Evolutionary conservation across 2,797 vertebrate genomes (phyloP), one percentile per base, ranked within the genome.

Genomic region (Halcyon chelicuti): DNA sequence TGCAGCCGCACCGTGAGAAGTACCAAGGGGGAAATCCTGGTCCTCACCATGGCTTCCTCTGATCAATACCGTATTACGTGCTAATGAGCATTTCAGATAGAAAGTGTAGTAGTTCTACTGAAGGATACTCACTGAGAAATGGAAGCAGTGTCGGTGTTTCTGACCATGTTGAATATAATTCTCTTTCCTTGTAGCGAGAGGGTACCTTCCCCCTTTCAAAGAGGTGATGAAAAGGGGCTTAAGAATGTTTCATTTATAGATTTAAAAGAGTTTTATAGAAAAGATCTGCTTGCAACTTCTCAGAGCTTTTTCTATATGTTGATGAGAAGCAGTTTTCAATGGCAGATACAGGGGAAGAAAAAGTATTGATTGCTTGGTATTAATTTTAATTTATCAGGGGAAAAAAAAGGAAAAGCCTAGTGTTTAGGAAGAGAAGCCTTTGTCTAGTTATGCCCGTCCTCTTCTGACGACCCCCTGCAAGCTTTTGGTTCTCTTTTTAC

Each of bases 51-150:
- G 62, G 16, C 35, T 55, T 78, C n/a, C 52, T 67, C 20, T 47
- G 16, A 26, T 25, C 63, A 33, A 1, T 31, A 47, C 12, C 28
- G 0, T 12, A 2, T 37, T 61, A 39, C 5, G 0, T 22, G 4
- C 17, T 66, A 54, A 57, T 51, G 26, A 9, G 14, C 13, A 58
- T 52, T 73, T 73, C 65, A 55, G 21, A 35, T 0, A 1, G 28
- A 12, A 75, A 52, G 2, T 29, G 12, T 2, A 8, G 5, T 73
- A 40, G 12, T 37, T 86, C 49, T 54, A 35, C 52, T 70, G 68
- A 70, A 49, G 57, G 42, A 23, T 68, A 14, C 12, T 70, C 6
- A 2, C 5, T 37, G 42, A 31, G 37, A 76, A 92, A 51, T 23
- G n/a, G 62, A 54, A 86, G 31, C n/a, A 10, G n/a, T 16, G 14